phyloP scores from a whole-genome alignment of 2,113 vertebrate species.

The Corydoras maculifer region DNA sequence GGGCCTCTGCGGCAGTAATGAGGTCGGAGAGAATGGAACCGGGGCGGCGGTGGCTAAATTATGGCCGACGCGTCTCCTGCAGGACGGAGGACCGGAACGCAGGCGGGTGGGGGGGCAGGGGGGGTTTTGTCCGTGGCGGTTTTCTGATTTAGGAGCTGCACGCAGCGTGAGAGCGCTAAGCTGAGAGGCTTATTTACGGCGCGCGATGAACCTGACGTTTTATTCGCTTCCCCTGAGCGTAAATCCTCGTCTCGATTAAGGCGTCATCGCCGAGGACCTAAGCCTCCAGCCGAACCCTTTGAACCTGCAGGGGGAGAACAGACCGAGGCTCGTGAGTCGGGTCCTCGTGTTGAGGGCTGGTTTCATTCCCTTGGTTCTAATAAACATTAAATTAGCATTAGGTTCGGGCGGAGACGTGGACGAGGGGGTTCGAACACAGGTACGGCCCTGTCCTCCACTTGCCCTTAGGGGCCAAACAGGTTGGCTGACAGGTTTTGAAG shows the following conservation, averaged over 20 bases:
- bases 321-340: neutral
- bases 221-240: constrained; percentile 24
- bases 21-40: constrained; percentile 25
- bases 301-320: constrained; percentile 1
- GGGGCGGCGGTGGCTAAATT: constrained; percentile 23
- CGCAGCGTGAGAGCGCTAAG: constrained; percentile 15
- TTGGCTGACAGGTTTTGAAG: too few species aligned
- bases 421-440: too few species aligned
- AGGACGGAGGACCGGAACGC: constrained; percentile 19
- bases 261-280: constrained; percentile 37
- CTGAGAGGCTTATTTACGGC: constrained; percentile 32
- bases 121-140: neutral
- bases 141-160: constrained; percentile 37
- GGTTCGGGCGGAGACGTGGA: too few species aligned
- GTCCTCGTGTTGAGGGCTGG: too few species aligned
- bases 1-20: constrained; percentile 37
- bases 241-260: constrained; percentile 30
- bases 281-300: constrained; percentile 52
- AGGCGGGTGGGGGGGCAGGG: neutral
- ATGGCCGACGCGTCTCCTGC: constrained; percentile 29
- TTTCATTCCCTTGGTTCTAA: constrained; percentile 3
- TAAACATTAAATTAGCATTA: too few species aligned
- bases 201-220: constrained; percentile 18
- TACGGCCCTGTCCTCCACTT: too few species aligned
- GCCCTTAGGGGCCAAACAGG: too few species aligned